A percentile compares a stretch with the other conserved stretches of the same genome.
These are phyloP conservation scores for Morbakka virulenta DNA, from an alignment of 30 jellyfish, hydroid and myxozoan genomes.

Conservation along the genomic window DNA sequence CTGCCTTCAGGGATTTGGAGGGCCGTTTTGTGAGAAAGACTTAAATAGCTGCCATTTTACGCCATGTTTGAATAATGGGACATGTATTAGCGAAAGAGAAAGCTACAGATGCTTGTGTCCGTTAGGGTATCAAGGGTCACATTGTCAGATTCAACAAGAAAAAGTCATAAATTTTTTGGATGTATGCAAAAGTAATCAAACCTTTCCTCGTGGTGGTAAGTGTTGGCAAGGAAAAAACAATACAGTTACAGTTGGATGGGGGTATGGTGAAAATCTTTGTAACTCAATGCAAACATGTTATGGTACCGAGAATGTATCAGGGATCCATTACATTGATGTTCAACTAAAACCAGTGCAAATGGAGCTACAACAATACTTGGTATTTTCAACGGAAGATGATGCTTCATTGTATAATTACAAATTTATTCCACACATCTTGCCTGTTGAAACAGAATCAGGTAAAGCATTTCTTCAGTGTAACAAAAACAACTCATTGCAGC, in stretches of 20 bases:
- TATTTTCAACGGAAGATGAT: slow-evolving; percentile 76
- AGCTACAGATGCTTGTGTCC: slow-evolving; percentile 84
- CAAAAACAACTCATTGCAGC: slow-evolving; percentile 66
- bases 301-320: slow-evolving; percentile 25
- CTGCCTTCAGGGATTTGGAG: slow-evolving; percentile 84
- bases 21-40: slow-evolving; percentile 50
- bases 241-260: slow-evolving; percentile 95
- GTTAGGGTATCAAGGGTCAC: slow-evolving; percentile 48
- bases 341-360: slow-evolving; percentile 89
- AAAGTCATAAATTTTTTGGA: slow-evolving; percentile 36
- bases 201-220: slow-evolving; percentile 56
- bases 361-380: slow-evolving; percentile 73
- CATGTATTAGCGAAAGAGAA: slow-evolving; percentile 46
- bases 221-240: slow-evolving; percentile 86
- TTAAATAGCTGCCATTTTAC: slow-evolving; percentile 60
- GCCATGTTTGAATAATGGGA: slow-evolving; percentile 76
- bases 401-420: slow-evolving; percentile 57
- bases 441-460: slow-evolving; percentile 64
- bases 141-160: slow-evolving; percentile 64
- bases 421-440: slow-evolving; percentile 79
- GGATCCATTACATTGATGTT: slow-evolving; percentile 62
- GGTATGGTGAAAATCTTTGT: slow-evolving; percentile 82
- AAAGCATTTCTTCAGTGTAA: slow-evolving; percentile 78
- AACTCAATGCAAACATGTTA: slow-evolving; percentile 80
- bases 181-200: slow-evolving; percentile 23